These are phyloP conservation scores for Leucosticte australis DNA, from an alignment of 2,113 vertebrate species.

Conservation along the genomic window DNA sequence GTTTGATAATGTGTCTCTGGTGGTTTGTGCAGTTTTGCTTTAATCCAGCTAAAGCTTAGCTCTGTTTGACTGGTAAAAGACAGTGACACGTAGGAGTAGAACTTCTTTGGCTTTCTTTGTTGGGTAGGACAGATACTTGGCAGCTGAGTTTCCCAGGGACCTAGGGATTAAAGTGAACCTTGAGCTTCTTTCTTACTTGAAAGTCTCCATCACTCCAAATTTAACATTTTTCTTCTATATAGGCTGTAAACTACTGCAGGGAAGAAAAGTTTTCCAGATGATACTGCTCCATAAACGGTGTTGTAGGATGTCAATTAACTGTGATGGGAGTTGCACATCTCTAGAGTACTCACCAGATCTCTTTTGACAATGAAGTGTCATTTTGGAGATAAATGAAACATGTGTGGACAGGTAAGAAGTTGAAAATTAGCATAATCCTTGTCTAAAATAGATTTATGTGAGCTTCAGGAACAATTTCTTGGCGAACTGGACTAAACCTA, in stretches of 20 bases:
- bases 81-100: conserved; percentile 54
- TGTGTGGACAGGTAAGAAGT: background rate
- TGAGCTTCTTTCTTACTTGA: conserved; percentile 29
- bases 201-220: conserved; percentile 14
- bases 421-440: background rate
- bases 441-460: background rate
- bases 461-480: background rate
- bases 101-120: conserved; percentile 44
- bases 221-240: conserved; percentile 33
- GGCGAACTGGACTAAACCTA: background rate
- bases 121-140: conserved; percentile 65
- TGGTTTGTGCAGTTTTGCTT: conserved; percentile 51
- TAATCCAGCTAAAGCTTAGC: conserved; percentile 62
- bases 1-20: conserved; percentile 63
- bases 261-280: conserved; percentile 42
- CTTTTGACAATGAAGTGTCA: background rate
- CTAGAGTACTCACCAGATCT: background rate
- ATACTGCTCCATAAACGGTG: conserved; percentile 8
- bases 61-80: conserved; percentile 62
- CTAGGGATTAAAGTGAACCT: conserved; percentile 41
- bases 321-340: background rate
- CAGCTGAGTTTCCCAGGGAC: conserved; percentile 30
- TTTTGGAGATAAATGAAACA: background rate
- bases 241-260: conserved; percentile 45
- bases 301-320: background rate